Evolutionary conservation across 2,113 vertebrate species (phyloP).

Genomic region (Thalassarche chlororhynchos): DNA sequence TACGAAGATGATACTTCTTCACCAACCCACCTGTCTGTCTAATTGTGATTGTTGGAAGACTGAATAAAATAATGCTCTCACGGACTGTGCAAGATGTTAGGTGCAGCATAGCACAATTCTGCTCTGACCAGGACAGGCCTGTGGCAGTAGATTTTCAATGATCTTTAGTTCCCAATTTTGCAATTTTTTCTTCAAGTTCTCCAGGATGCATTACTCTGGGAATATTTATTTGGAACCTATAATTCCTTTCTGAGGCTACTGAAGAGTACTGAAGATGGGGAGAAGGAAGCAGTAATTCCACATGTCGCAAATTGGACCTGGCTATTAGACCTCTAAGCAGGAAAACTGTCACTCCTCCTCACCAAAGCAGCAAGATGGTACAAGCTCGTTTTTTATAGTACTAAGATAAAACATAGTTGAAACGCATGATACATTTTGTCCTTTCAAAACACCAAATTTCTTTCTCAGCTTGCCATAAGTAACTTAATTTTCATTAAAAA

Average conservation of each 20-base stretch:
- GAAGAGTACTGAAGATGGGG: background rate
- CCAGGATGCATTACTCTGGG: background rate
- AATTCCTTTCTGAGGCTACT: background rate
- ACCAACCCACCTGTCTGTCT: background rate
- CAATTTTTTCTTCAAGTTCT: background rate
- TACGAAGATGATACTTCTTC: background rate
- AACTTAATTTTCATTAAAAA: background rate
- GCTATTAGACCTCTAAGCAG: background rate
- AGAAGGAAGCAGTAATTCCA: background rate
- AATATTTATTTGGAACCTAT: background rate
- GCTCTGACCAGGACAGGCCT: background rate
- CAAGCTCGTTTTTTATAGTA: background rate
- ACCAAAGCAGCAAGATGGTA: background rate
- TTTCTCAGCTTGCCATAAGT: background rate
- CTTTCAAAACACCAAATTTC: background rate
- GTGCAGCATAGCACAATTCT: background rate
- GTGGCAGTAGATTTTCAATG: background rate
- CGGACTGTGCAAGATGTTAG: background rate
- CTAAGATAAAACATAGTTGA: background rate
- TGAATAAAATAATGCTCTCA: background rate
- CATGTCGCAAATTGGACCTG: background rate
- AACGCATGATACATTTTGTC: background rate
- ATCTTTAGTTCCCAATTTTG: background rate
- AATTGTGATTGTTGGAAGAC: background rate
- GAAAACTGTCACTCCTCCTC: background rate